Conservation (phyloP, 2,113 vertebrate genomes). For the Bettongia penicillata region DNA sequence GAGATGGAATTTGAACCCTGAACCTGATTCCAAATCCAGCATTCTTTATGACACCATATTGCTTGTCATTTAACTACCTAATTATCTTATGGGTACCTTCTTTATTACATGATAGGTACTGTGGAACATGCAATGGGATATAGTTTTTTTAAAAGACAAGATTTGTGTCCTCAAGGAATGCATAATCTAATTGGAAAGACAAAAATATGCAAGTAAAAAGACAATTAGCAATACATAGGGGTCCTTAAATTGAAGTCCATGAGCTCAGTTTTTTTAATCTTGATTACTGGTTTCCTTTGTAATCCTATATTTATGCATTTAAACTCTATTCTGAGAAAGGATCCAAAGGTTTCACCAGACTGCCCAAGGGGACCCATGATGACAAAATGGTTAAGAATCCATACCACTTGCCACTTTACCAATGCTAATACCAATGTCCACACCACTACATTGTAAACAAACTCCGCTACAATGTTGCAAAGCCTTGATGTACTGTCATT, state of each 20-base stretch:
- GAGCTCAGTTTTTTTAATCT: neutral
- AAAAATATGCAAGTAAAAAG: neutral
- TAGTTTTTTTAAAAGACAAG: neutral
- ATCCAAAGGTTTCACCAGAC: neutral
- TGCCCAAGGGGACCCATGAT: neutral
- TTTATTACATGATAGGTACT: neutral
- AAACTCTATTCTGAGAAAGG: neutral
- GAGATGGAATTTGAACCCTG: neutral
- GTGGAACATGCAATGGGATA: neutral
- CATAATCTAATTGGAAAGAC: neutral
- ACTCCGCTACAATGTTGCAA: neutral
- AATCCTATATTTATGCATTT: neutral
- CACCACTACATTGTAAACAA: neutral
- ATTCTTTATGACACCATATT: neutral
- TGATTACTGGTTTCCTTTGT: neutral
- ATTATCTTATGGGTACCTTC: neutral
- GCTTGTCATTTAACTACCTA: neutral
- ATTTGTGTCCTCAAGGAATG: neutral
- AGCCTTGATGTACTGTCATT: neutral
- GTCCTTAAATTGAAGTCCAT: neutral
- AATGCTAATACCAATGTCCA: neutral
- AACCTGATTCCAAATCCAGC: neutral
- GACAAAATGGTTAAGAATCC: neutral
- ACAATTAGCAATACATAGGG: neutral
- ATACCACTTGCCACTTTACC: neutral